Evolutionary conservation across 2,797 vertebrate species (phyloP).

Genomic region (Nannoperca obscura): DNA sequence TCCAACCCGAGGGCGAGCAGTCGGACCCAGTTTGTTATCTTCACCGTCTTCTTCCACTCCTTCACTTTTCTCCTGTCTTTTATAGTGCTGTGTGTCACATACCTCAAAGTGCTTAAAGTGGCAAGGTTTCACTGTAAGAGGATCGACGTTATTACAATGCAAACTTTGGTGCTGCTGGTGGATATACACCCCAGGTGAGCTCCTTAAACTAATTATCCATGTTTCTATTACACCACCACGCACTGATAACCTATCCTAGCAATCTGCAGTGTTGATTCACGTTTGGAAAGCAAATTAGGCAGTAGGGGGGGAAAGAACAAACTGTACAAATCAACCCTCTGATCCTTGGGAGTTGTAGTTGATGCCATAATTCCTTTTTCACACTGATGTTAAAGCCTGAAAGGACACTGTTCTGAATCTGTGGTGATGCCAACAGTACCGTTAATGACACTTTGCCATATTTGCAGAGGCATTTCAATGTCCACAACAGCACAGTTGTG

Average conservation of each 20-base stretch:
- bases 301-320: constrained; percentile 4
- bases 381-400: constrained; percentile 10
- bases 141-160: constrained; percentile 97
- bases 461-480: constrained; percentile 45
- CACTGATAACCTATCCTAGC: too few relatives aligned
- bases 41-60: constrained; percentile 92
- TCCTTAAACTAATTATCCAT: background rate
- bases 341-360: background rate
- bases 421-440: background rate
- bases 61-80: constrained; percentile 94
- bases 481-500: background rate
- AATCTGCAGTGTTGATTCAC: background rate
- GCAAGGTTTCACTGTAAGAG: constrained; percentile 94
- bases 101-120: constrained; percentile 96
- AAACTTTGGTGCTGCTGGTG: constrained; percentile 95
- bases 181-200: constrained; percentile 97
- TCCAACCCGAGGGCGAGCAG: constrained; percentile 85
- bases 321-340: constrained; percentile 7
- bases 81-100: constrained; percentile 93
- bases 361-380: constrained; percentile 6
- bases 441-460: constrained; percentile 23
- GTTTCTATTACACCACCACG: too few relatives aligned
- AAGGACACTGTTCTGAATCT: constrained; percentile 13
- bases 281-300: background rate
- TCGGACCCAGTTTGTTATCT: constrained; percentile 90